Evolutionary conservation across 2,888 invertebrate genomes (phyloP).

Genomic region (Tanypteryx hageni): DNA sequence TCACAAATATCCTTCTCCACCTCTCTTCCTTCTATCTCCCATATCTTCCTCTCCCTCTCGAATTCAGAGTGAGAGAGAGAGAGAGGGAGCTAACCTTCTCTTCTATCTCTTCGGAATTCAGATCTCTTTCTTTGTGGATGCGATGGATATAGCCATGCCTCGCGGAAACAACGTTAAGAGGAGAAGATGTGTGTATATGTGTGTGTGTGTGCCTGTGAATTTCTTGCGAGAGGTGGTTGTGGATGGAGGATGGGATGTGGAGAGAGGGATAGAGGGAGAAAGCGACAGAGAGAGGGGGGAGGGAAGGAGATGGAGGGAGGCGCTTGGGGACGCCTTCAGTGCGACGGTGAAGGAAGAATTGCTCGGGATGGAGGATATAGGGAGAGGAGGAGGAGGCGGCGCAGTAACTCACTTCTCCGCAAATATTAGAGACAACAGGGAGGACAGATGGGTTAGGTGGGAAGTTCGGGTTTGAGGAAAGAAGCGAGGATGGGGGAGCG

Average conservation of each 20-base stretch:
- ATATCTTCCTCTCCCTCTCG: background rate
- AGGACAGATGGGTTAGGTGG: conserved; percentile 11
- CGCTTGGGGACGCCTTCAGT: background rate
- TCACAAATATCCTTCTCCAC: background rate
- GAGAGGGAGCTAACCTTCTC: background rate
- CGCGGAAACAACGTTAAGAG: conserved; percentile 41
- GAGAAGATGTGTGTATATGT: background rate
- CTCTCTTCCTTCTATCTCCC: background rate
- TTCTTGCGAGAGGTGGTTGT: background rate
- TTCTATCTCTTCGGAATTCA: conserved; percentile 12
- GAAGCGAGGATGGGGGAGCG: background rate
- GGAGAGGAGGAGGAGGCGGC: background rate
- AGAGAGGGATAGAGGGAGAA: no score
- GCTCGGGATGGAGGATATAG: background rate
- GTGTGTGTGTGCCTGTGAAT: background rate
- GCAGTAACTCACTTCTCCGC: conserved; percentile 36
- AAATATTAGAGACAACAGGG: conserved; percentile 41
- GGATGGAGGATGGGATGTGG: no score
- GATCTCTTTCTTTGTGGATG: conserved; percentile 44
- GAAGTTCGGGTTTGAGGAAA: background rate
- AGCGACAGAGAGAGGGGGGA: background rate
- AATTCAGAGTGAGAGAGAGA: background rate
- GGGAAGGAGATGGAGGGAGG: background rate
- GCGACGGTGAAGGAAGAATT: background rate
- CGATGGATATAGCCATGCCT: conserved; percentile 33